Percentiles rank a stretch among this genome's conserved stretches.
Conservation (phyloP, 2,797 vertebrate genomes). For the Pangasius larnaudii region DNA sequence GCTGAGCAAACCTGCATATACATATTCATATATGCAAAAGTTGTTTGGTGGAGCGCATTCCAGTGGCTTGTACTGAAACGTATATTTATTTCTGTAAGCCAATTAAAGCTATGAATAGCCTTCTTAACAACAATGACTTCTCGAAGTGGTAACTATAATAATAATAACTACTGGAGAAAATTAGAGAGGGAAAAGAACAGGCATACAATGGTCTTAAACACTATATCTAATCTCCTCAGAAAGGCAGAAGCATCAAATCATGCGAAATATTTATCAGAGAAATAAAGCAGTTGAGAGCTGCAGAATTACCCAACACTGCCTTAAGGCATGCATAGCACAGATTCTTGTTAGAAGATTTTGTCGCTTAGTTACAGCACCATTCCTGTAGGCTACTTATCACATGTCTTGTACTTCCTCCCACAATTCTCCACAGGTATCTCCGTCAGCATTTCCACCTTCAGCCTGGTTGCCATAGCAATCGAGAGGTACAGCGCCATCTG, state of each 20-base stretch:
- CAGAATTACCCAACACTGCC: background rate
- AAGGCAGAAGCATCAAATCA: background rate
- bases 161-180: background rate
- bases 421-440: constrained; percentile 81
- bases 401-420: constrained; percentile 21
- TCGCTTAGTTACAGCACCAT: constrained; percentile 21
- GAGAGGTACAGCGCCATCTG: constrained; percentile 96
- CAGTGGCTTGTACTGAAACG: no score
- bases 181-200: no score
- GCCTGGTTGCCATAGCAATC: constrained; percentile 93
- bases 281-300: background rate
- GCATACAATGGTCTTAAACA: background rate
- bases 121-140: background rate
- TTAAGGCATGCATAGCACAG: background rate
- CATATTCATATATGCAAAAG: constrained; percentile 22
- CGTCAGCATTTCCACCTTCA: constrained; percentile 94
- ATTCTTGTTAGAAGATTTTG: background rate
- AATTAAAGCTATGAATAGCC: background rate
- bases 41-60: background rate
- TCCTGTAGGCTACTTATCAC: constrained; percentile 7
- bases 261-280: background rate
- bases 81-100: background rate
- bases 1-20: background rate
- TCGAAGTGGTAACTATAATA: background rate
- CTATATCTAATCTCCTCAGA: background rate